phyloP scores from a whole-genome alignment of 2,888 invertebrate genomes.

The Zaprionus obscuricornis region DNA sequence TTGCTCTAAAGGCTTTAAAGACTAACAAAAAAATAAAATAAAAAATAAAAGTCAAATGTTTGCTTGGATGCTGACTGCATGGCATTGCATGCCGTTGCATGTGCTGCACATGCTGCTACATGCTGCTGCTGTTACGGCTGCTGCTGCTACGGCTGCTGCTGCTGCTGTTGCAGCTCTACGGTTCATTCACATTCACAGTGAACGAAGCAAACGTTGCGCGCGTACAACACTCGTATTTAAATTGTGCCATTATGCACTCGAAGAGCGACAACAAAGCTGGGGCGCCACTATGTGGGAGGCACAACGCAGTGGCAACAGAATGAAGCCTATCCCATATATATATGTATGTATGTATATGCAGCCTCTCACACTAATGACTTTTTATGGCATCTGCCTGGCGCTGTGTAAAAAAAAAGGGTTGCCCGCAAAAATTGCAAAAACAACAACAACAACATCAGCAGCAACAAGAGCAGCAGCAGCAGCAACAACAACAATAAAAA shows the following conservation, averaged over 20 bases:
- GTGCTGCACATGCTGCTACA: too few relatives aligned
- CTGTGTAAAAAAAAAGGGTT: constrained; percentile 40
- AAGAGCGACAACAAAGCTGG: constrained; percentile 2
- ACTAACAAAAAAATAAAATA: too few relatives aligned
- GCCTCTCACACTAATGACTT: constrained; percentile 75
- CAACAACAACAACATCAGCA: too few relatives aligned
- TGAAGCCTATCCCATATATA: constrained; percentile 1
- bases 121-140: too few relatives aligned
- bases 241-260: constrained; percentile 78
- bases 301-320: constrained; percentile 14
- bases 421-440: constrained; percentile 51
- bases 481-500: too few relatives aligned
- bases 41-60: too few relatives aligned
- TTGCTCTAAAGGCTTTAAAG: constrained; percentile 10
- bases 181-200: constrained; percentile 71
- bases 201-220: constrained; percentile 45
- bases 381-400: constrained; percentile 62
- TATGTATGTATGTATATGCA: too few relatives aligned
- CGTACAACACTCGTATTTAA: constrained; percentile 75
- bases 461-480: too few relatives aligned
- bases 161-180: constrained; percentile 51
- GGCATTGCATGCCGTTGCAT: constrained; percentile 28
- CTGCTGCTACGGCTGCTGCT: constrained; percentile 31
- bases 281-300: too few relatives aligned
- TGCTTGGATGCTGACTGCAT: neutral